Conservation (phyloP, 2,113 vertebrate genomes). For the Sitta europaea region DNA sequence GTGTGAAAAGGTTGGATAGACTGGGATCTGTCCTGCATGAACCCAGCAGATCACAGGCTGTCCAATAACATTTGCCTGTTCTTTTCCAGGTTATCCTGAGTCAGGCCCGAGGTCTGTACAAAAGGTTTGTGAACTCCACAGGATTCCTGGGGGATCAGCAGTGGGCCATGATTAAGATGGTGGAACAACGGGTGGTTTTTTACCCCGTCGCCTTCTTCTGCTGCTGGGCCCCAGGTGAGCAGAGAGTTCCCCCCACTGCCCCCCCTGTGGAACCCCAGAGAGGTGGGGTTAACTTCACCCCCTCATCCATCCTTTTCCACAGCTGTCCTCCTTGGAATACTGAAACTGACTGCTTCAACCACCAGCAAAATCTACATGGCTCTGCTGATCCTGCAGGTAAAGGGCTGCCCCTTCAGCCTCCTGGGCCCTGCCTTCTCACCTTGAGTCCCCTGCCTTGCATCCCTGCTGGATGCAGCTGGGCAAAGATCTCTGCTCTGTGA, state of each 20-base stretch:
- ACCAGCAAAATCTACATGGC: conserved; percentile 59
- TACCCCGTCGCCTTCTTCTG: conserved; percentile 81
- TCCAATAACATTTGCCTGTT: background rate
- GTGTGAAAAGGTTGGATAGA: background rate
- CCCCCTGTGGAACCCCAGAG: background rate
- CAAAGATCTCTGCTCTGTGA: background rate
- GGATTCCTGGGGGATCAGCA: conserved; percentile 84
- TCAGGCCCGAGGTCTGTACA: conserved; percentile 74
- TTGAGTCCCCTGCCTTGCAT: background rate
- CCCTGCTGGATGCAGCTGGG: background rate
- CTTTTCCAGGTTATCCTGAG: conserved; percentile 76
- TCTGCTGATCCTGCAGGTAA: conserved; percentile 79
- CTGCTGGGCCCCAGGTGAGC: conserved; percentile 89
- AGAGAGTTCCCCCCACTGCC: background rate
- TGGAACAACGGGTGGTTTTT: conserved; percentile 79
- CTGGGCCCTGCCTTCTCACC: background rate
- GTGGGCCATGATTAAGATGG: conserved; percentile 76
- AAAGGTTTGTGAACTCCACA: conserved; percentile 76
- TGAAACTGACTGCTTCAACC: conserved; percentile 62
- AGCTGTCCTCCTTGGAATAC: conserved; percentile 73
- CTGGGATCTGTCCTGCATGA: background rate
- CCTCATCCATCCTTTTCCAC: background rate
- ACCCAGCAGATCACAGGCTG: background rate
- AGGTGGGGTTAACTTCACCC: background rate
- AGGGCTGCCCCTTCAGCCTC: background rate